A percentile compares a stretch with the other conserved stretches of the same genome.
phyloP scores from a whole-genome alignment of 2,797 vertebrate species.

The Corythornis leucogaster region DNA sequence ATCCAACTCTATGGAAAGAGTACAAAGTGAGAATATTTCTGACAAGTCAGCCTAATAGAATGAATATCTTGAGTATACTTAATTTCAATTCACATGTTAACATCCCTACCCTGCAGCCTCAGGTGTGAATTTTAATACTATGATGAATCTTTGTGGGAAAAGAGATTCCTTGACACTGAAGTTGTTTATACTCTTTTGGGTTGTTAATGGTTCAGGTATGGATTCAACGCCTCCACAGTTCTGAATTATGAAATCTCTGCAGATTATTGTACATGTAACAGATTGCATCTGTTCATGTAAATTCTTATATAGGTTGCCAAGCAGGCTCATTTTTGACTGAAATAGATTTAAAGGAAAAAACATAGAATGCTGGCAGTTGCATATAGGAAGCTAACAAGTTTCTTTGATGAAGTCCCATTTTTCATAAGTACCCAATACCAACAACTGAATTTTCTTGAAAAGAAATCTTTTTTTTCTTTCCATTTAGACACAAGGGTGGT shows the following conservation, averaged over 20 bases:
- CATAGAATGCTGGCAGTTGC: background rate
- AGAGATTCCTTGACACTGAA: background rate
- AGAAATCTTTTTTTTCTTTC: background rate
- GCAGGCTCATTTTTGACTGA: background rate
- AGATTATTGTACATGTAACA: conserved; percentile 8
- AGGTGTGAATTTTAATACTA: conserved; percentile 6
- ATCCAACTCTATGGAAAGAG: background rate
- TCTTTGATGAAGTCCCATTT: background rate
- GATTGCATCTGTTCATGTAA: conserved; percentile 4
- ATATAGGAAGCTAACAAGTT: background rate
- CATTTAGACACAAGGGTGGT: background rate
- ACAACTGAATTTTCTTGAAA: background rate
- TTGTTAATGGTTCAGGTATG: background rate
- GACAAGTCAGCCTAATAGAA: background rate
- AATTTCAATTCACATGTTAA: conserved; percentile 5
- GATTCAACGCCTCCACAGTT: background rate
- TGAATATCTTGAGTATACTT: background rate
- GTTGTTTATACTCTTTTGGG: background rate
- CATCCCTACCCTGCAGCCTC: background rate
- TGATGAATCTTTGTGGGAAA: background rate
- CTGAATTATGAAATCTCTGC: background rate
- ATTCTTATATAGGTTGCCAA: background rate
- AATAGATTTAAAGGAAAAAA: background rate
- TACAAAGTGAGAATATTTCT: background rate
- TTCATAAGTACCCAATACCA: background rate